Base-by-base conservation (phyloP, 1,140 invertebrate species). In the Arion vulgaris region DNA sequence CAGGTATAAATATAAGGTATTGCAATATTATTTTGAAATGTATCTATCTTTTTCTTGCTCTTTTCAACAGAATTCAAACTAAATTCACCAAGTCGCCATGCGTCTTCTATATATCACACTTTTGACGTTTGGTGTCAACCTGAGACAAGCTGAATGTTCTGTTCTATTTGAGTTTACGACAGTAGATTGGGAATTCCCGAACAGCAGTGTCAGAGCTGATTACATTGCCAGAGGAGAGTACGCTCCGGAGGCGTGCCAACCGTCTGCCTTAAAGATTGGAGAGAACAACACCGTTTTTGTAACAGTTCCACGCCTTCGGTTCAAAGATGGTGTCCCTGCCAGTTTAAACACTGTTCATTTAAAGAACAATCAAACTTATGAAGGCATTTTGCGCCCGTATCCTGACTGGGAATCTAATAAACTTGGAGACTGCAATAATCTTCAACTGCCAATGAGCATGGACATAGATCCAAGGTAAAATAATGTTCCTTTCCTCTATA, bases 371-470 rank as follows among this genome's bases (percentile, higher is more conserved):
- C 36, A 72, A 1, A 32, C 73, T 26, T 5, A n/a, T 1, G n/a
- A 7, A 26, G 45, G 45, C 15, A 13, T 75, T 34, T 36, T 75
- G 45, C 19, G 23, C 1, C 73, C 73, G 32, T 75, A 45, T 23
- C 73, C 73, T 2, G 34, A 75, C 73, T 75, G 39, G 39, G 73
- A 75, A 32, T 34, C 28, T n/a, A 75, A 75, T 45, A 75, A 75
- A 51, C 41, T 75, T 1, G 73, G 73, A 17, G 28, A 75, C 45
- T 75, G 73, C 45, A 75, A 34, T 28, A 45, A 23, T 1, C 73
- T 75, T 51, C 45, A 53, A 45, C 73, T 75, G 41, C 41, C 73
- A 23, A 75, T 75, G 45, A 75, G 73, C 28, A 51, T 75, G 32
- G 73, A 41, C 32, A 28, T 51, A 28, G 73, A 75, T 49, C 73